These are phyloP conservation scores for Asobara japonica DNA, from an alignment of 1,140 invertebrate genomes.

Conservation along the genomic window DNA sequence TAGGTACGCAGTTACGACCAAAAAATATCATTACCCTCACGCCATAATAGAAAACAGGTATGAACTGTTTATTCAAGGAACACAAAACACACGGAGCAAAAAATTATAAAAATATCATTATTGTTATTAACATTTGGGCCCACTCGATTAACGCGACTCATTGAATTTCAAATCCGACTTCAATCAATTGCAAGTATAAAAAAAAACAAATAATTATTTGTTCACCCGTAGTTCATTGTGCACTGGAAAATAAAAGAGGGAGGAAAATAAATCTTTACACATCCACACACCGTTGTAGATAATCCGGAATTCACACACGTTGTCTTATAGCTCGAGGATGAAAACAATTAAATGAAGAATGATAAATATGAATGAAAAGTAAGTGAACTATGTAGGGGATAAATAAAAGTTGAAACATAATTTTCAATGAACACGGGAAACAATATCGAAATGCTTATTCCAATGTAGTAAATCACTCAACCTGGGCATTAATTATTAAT, in stretches of 20 bases:
- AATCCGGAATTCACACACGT: constrained; percentile 34
- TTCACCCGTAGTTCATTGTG: constrained; percentile 18
- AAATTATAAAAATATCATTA: background rate
- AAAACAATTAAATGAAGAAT: constrained; percentile 10
- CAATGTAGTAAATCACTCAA: constrained; percentile 28
- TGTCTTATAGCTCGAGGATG: constrained; percentile 27
- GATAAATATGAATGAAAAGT: background rate
- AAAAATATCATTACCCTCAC: constrained; percentile 13
- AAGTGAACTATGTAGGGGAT: background rate
- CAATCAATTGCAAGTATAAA: background rate
- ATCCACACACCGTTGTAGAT: constrained; percentile 24
- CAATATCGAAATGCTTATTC: constrained; percentile 21
- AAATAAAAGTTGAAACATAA: background rate
- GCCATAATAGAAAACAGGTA: background rate
- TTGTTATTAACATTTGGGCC: background rate
- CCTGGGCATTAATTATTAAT: constrained; percentile 1
- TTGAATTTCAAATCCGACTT: background rate
- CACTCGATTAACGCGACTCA: constrained; percentile 1
- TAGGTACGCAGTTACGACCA: constrained; percentile 28
- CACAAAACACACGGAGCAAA: background rate
- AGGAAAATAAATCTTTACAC: constrained; percentile 10
- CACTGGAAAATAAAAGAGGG: constrained; percentile 9
- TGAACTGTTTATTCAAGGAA: constrained; percentile 1
- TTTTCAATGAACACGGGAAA: background rate
- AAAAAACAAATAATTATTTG: constrained; percentile 6